A percentile compares a stretch with the other conserved stretches of the same genome.
Evolutionary conservation across 2,888 invertebrate species (phyloP).

Genomic region (Stegophylla sp.): DNA sequence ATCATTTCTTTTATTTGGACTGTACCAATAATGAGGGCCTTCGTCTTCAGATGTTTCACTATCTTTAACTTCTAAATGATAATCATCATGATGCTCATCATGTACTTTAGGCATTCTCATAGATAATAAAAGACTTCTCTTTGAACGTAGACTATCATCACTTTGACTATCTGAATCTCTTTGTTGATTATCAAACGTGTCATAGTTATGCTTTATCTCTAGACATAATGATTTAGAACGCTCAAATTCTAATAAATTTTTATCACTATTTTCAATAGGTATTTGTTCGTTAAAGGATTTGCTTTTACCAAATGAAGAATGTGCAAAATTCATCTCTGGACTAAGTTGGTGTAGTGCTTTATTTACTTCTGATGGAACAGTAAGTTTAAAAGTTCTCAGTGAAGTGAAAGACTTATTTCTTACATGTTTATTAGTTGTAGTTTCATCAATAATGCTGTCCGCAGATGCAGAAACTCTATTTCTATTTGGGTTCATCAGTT

Average conservation of each 20-base stretch:
- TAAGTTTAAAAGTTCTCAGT: constrained; percentile 27
- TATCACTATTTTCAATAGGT: constrained; percentile 31
- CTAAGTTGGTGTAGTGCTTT: constrained; percentile 51
- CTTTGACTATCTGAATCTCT: constrained; percentile 56
- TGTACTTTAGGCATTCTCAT: constrained; percentile 58
- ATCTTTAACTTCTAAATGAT: constrained; percentile 49
- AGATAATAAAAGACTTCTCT: constrained; percentile 50
- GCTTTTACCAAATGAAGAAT: constrained; percentile 52
- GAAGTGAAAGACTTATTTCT: constrained; percentile 53
- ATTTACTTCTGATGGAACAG: constrained; percentile 51
- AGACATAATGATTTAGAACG: constrained; percentile 55
- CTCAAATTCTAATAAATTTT: constrained; percentile 48
- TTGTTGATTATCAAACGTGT: constrained; percentile 41
- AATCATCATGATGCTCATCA: constrained; percentile 50
- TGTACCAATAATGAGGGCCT: constrained; percentile 54
- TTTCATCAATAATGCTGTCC: constrained; percentile 36
- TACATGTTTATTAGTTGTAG: constrained; percentile 36
- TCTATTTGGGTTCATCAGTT: constrained; percentile 45
- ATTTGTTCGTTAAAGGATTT: constrained; percentile 48
- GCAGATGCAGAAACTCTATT: constrained; percentile 48
- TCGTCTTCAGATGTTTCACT: constrained; percentile 55
- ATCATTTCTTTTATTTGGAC: constrained; percentile 53
- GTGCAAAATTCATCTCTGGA: constrained; percentile 55
- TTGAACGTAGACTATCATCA: constrained; percentile 54
- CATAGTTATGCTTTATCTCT: constrained; percentile 37